Conservation (phyloP, 2,113 vertebrate genomes). For the Phocoena phocoena region DNA sequence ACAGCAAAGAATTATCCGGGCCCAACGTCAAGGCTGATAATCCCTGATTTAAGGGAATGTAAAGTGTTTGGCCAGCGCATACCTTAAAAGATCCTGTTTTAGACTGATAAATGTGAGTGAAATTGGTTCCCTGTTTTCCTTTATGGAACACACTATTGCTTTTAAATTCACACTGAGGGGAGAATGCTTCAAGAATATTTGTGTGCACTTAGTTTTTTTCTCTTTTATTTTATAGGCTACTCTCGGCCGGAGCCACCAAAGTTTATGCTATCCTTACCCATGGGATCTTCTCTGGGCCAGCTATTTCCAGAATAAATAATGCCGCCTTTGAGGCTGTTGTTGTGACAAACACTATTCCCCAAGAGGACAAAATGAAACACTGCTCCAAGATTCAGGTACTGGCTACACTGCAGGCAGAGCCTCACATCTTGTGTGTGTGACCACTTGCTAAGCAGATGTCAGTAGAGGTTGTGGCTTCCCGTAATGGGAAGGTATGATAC, state of each 20-base stretch:
- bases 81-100: not conserved
- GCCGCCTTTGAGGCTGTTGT: constrained; percentile 95
- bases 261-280: constrained; percentile 97
- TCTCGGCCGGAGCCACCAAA: constrained; percentile 94
- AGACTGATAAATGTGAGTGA: not conserved
- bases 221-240: constrained; percentile 83
- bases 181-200: not conserved
- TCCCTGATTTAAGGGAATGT: not conserved
- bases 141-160: not conserved
- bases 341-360: constrained; percentile 97
- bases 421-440: not conserved
- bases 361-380: constrained; percentile 96
- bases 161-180: not conserved
- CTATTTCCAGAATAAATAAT: constrained; percentile 95
- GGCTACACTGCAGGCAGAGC: not conserved
- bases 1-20: not conserved
- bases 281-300: constrained; percentile 96
- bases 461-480: not conserved
- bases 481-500: not conserved
- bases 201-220: not conserved
- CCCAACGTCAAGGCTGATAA: not conserved
- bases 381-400: constrained; percentile 96
- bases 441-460: not conserved
- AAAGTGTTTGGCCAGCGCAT: not conserved
- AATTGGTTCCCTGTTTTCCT: not conserved